Percentiles rank a stretch among this genome's conserved stretches.
phyloP scores from a whole-genome alignment of 1,140 invertebrate genomes.

The Drosophila persimilis region DNA sequence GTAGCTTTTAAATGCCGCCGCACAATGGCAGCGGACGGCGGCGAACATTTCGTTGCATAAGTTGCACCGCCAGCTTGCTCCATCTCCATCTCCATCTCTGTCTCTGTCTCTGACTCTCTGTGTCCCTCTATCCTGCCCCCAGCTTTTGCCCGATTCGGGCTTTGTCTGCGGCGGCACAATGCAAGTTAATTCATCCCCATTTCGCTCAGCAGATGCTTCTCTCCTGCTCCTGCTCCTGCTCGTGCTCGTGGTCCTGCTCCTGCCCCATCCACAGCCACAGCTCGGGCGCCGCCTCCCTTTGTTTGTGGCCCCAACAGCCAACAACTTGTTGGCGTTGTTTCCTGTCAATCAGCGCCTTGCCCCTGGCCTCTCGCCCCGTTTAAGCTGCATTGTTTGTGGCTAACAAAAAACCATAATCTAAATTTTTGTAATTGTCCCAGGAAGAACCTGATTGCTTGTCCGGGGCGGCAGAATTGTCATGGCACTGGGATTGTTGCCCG shows the following conservation, averaged over 20 bases:
- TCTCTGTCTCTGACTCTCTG: neutral
- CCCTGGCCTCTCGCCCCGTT: neutral
- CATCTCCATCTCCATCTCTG: neutral
- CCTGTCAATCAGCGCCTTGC: slow-evolving; percentile 38
- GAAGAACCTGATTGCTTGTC: slow-evolving; percentile 33
- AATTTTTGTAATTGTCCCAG: slow-evolving; percentile 49
- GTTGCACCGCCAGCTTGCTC: slow-evolving; percentile 26
- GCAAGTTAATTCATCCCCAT: slow-evolving; percentile 50
- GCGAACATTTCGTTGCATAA: slow-evolving; percentile 62
- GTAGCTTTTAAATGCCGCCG: slow-evolving; percentile 38
- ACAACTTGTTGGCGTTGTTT: slow-evolving; percentile 62
- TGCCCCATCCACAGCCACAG: neutral
- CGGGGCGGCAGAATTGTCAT: neutral
- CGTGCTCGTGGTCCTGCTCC: no score
- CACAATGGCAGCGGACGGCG: slow-evolving; percentile 39
- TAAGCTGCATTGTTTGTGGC: slow-evolving; percentile 39
- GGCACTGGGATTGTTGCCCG: no score
- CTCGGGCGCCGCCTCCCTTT: slow-evolving; percentile 13
- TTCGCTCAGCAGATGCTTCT: slow-evolving; percentile 39
- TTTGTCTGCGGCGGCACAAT: slow-evolving; percentile 57
- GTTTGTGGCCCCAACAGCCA: slow-evolving; percentile 40
- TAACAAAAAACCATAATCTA: slow-evolving; percentile 36
- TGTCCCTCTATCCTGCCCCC: neutral
- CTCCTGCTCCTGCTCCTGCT: slow-evolving; percentile 4
- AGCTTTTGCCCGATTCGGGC: slow-evolving; percentile 20